These are phyloP conservation scores for Pentalonia nigronervosa DNA, from an alignment of 1,140 invertebrate genomes.

Conservation along the genomic window DNA sequence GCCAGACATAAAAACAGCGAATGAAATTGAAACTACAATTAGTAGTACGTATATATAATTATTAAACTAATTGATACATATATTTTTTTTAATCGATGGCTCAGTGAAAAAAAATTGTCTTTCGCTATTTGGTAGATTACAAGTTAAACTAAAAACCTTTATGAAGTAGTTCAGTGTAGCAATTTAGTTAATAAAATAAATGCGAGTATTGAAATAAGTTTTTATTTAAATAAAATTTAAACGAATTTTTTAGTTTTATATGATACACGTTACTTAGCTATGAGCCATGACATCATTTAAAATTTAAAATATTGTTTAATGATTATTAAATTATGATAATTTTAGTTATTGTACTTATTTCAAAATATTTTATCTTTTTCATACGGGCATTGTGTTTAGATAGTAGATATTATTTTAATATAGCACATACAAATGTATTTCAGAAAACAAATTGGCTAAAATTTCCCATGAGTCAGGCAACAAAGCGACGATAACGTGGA, in stretches of 20 bases:
- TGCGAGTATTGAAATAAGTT: not conserved
- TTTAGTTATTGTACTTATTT: not conserved
- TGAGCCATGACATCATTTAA: not conserved
- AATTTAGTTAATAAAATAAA: not conserved
- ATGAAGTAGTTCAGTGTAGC: not conserved
- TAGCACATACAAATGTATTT: not conserved
- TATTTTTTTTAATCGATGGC: not conserved
- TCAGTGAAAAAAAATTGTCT: not conserved
- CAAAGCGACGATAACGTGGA: slow-evolving; percentile 60
- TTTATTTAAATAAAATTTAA: too few relatives aligned
- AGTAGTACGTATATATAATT: slow-evolving; percentile 43
- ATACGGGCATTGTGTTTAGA: not conserved
- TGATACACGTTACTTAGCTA: not conserved
- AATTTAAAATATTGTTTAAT: not conserved
- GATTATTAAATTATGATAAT: not conserved
- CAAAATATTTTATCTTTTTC: not conserved
- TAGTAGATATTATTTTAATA: not conserved
- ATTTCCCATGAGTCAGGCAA: slow-evolving; percentile 57
- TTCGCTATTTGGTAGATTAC: not conserved
- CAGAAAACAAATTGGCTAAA: slow-evolving; percentile 58
- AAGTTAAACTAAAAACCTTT: not conserved
- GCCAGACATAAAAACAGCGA: slow-evolving; percentile 70
- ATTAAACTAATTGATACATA: not conserved
- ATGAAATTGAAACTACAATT: slow-evolving; percentile 66
- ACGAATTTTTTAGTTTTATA: not conserved